Base-by-base conservation (phyloP, 2,888 invertebrate genomes). In the Philereme vetulata region DNA sequence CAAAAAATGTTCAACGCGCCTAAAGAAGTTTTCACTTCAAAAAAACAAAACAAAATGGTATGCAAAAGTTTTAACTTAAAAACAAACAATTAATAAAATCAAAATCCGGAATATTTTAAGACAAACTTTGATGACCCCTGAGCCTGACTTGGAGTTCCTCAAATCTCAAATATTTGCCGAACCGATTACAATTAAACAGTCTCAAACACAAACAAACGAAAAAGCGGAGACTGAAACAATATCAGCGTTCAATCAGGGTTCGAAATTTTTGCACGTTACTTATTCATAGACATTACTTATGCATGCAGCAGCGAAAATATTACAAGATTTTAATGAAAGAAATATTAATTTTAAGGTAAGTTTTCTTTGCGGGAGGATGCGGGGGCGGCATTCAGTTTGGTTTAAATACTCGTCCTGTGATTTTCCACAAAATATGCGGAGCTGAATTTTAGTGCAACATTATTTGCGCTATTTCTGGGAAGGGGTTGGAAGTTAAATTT, bases 291-390 rank as follows among this genome's bases (percentile, higher is more conserved):
- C 79, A 93, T 93, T 93, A 92, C 91, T 93, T 93, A 93, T 93
- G 92, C 93, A 93, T 92, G 90, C 93, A 93, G 92, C 92, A 88
- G 86, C 81, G 88, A 88, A 92, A 92, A 92, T 91, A 93, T 93
- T 93, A 92, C 92, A 92, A 91, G 90, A 86, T 92, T 92, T 92
- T 93, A 93, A 93, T 93, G 93, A 92, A 93, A 92, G 93, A 93
- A 92, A 92, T 92, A 92, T 92, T 92, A 92, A 92, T 91, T 92
- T 91, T 83, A 80, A 83, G 86, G 89, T 85, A 89, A 92, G 92
- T 91, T 91, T 89, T 88, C 90, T 88, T 88, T 84, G 89, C 84
- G 85, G 81, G 89, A 83, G 85, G 81, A 78, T 74, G 76, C 79
- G 82, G 42, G 74, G 79, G 82, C 80, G 80, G 80, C 86, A 88